These are phyloP conservation scores for Ophioninae sp. DNA, from an alignment of 2,888 invertebrate genomes.

Conservation along the genomic window DNA sequence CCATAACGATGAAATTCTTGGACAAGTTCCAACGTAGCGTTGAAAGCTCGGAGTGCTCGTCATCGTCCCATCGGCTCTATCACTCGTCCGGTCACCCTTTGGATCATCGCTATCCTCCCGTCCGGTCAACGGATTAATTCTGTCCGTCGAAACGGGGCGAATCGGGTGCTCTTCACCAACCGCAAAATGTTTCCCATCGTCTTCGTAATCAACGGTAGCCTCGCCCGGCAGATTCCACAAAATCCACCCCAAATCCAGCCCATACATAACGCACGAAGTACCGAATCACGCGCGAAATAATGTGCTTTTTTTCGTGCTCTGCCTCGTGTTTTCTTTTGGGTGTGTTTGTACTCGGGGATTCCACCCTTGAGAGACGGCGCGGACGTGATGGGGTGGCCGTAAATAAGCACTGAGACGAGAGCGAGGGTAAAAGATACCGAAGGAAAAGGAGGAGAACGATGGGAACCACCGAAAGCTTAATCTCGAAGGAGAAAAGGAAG, in stretches of 20 bases:
- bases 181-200: not conserved
- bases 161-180: not conserved
- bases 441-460: not conserved
- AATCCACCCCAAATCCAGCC: not conserved
- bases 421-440: not conserved
- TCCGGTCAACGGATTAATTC: slow-evolving; percentile 3
- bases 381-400: not conserved
- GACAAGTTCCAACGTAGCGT: slow-evolving; percentile 45
- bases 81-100: slow-evolving; percentile 32
- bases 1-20: slow-evolving; percentile 52
- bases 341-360: not conserved
- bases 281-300: not conserved
- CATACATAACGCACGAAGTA: not conserved
- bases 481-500: not conserved
- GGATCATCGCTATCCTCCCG: slow-evolving; percentile 29
- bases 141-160: not conserved
- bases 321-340: not conserved
- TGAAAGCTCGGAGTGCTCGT: not conserved
- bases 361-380: not conserved
- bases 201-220: not conserved
- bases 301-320: not conserved
- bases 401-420: not conserved
- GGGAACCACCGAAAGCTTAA: not conserved
- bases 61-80: slow-evolving; percentile 39
- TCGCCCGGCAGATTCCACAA: not conserved